phyloP scores from a whole-genome alignment of 2,113 vertebrate species.

The Saguinus midas region DNA sequence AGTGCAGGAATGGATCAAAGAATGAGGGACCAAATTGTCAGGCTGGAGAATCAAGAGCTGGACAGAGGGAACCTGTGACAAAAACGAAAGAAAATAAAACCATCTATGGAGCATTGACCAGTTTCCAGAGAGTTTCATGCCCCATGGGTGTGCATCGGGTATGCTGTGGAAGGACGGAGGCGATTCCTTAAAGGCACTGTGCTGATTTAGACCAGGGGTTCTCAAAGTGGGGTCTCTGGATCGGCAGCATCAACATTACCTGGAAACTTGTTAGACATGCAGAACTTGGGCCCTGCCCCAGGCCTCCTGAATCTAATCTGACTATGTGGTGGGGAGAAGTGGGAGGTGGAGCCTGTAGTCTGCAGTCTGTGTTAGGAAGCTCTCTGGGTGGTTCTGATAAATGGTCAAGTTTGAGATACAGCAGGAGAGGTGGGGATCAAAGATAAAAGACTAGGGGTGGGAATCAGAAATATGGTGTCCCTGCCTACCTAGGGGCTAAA shows the following conservation, averaged over 20 bases:
- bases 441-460: fast-evolving
- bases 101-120: not conserved
- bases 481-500: fast-evolving
- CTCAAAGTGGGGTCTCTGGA: not conserved
- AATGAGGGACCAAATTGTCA: too few relatives aligned
- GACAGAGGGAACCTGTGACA: not conserved
- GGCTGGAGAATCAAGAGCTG: not conserved
- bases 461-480: fast-evolving
- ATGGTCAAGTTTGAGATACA: not conserved
- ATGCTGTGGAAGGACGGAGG: fast-evolving
- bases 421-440: not conserved
- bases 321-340: not conserved
- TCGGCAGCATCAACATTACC: not conserved
- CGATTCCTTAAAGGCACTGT: not conserved
- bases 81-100: not conserved
- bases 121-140: not conserved
- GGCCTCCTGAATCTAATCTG: fast-evolving
- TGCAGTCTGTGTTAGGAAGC: not conserved
- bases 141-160: not conserved
- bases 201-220: not conserved
- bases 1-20: not conserved
- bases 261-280: not conserved
- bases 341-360: not conserved
- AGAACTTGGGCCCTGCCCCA: not conserved
- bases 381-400: not conserved